Base-by-base conservation (phyloP, 2,113 vertebrate genomes). In the Macquaria australasica region DNA sequence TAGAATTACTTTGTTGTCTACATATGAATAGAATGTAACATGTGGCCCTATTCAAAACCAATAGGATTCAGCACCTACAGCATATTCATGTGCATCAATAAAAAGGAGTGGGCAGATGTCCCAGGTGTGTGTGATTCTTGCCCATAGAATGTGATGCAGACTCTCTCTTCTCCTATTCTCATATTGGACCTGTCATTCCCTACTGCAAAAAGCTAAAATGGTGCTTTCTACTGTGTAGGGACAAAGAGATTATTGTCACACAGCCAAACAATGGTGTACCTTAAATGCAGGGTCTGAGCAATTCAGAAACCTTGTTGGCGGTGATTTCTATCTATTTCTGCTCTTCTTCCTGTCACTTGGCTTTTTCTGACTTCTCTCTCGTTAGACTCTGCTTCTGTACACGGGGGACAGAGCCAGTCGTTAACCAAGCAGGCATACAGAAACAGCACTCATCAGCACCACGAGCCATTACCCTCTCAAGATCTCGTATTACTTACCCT, bases 1-100 rank as follows among this genome's bases (percentile, higher is more conserved):
- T 78, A 70, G 45, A 63, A 69, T 71, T 6, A 83, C 51, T 86
- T 73, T 85, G 51, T 71, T 77, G 72, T 82, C n/a, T n/a, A n/a
- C n/a, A n/a, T n/a, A 55, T 78, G 78, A 79, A 77, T 50, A 85
- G 37, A 79, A 62, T 11, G 39, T 48, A 59, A 75, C 73, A 76
- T n/a, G 53, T 53, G 79, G 53, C 51, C 11, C 4, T 16, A 37
- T 77, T 68, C 2, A 20, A 69, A 84, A 68, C 60, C 58, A 77
- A 37, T 8, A 41, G 23, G 62, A 78, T 73, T 78, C 63, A 48
- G 60, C 41, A 81, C 59, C 48, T 79, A 45, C 20, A 21, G 48
- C 20, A 25, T 64, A 60, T 88, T 81, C 72, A 58, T 62, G 51
- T 39, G 34, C 68, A 81, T 45, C 39, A 56, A 64, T 76, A 72